Evolutionary conservation across 1,140 invertebrate genomes (phyloP).

Genomic region (Rhagoletis zephyria): DNA sequence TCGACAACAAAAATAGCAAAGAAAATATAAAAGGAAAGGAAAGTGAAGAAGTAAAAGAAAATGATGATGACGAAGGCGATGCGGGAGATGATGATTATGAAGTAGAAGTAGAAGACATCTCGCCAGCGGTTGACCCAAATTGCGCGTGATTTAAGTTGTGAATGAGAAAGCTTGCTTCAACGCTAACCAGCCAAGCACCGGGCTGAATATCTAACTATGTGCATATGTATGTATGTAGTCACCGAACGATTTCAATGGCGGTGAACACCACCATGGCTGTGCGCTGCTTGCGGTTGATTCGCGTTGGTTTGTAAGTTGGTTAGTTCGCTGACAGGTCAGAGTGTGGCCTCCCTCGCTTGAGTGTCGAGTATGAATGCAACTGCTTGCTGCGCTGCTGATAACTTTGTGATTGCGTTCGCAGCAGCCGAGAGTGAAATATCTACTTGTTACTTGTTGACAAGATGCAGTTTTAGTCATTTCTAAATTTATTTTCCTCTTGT

Average conservation of each 20-base stretch:
- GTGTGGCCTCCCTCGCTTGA: not conserved
- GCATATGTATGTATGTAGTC: too few relatives aligned
- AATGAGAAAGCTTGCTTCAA: not conserved
- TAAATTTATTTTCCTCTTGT: not conserved
- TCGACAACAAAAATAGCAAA: not conserved
- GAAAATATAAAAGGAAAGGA: not conserved
- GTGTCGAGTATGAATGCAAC: not conserved
- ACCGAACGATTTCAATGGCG: not conserved
- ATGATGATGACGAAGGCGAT: too few relatives aligned
- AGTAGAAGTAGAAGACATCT: not conserved
- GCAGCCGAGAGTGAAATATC: not conserved
- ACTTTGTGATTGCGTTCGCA: slow-evolving; percentile 17
- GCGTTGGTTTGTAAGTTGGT: not conserved
- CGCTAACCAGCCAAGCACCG: not conserved
- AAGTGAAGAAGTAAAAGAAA: not conserved
- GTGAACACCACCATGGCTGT: not conserved
- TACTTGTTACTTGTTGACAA: slow-evolving; percentile 14
- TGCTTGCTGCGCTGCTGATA: not conserved
- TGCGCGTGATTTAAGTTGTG: slow-evolving; percentile 28
- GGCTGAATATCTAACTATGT: too few relatives aligned
- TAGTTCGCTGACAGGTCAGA: not conserved
- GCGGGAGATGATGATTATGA: too few relatives aligned
- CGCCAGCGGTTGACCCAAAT: slow-evolving; percentile 23
- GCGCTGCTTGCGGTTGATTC: slow-evolving; percentile 10
- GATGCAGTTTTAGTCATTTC: not conserved